Base-by-base conservation (phyloP, 64 coral and sea anemone genomes). In the Pachyseris speciosa region DNA sequence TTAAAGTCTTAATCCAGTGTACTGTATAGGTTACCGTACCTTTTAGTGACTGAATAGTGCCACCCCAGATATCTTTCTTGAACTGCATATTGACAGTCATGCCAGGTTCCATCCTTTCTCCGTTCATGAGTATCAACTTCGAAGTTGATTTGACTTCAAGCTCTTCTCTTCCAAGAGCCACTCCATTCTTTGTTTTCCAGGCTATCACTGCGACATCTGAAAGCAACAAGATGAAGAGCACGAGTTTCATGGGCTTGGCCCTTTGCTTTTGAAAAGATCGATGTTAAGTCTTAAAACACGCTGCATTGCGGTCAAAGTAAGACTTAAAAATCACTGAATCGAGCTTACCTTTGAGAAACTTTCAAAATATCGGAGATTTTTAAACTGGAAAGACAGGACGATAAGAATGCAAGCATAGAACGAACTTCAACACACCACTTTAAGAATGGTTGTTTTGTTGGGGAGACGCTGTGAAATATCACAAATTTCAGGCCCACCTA, bases 121-220 rank as follows among this genome's bases (percentile, higher is more conserved):
- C 27, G 5, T 64, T 64, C 60, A 64, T 64, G 10, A 64, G 4
- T 64, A 24, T 64, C 27, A 29, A 7, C 24, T 64, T 29, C 7
- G 52, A 58, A 58, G 52, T 58, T 58, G 52, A 64, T 64, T 9
- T 64, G n/a, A 64, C 60, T 64, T 64, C 60, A 64, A 64, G 60
- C 4, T 64, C 60, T 64, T 64, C 60, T 64, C 60, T 64, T 64
- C 60, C 60, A 2, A 37, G 11, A 7, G 68, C 68, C n/a, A 71
- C 34, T 15, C 68, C 37, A 37, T 71, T 71, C 68, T 71, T 71
- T 20, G 68, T 39, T 32, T 20, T 37, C 68, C 68, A 71, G 29
- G 68, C 27, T 20, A 71, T 71, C 37, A 71, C 15, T 58, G 52
- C 52, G n/a, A 58, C 52, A 58, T 58, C 52, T 58, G 2, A 58